These are phyloP conservation scores for Sisyra nigra DNA, from an alignment of 2,888 invertebrate species.

Conservation along the genomic window DNA sequence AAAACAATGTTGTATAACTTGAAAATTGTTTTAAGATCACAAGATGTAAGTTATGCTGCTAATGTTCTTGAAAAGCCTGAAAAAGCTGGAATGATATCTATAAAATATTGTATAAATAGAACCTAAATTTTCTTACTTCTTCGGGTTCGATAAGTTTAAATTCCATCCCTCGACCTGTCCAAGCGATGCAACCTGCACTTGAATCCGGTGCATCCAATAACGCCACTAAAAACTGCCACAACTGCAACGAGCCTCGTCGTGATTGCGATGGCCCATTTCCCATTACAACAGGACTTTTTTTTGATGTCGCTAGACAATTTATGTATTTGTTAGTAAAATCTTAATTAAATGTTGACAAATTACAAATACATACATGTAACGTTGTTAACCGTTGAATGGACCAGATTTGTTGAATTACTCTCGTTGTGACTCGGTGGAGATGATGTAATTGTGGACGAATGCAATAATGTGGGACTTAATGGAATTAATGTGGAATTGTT, in stretches of 20 bases:
- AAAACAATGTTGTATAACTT: no score
- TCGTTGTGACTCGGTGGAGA: neutral
- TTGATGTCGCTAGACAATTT: slow-evolving; percentile 2
- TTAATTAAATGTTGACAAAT: no score
- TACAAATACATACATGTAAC: no score
- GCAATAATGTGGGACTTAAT: neutral
- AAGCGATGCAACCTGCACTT: slow-evolving; percentile 72
- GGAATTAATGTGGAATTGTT: neutral
- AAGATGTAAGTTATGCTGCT: no score
- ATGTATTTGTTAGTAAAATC: no score
- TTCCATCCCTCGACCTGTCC: slow-evolving; percentile 91
- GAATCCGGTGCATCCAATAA: slow-evolving; percentile 49
- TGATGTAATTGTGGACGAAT: neutral
- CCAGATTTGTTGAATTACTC: no score
- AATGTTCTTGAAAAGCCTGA: no score
- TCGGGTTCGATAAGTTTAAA: slow-evolving; percentile 93
- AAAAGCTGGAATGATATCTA: no score
- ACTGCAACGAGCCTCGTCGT: slow-evolving; percentile 70
- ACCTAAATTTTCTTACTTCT: no score
- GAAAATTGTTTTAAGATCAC: no score
- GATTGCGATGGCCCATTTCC: slow-evolving; percentile 2
- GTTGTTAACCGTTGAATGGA: no score
- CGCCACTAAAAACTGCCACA: slow-evolving; percentile 91
- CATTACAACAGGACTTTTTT: neutral
- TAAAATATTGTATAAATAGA: no score